Evolutionary conservation across 2,888 invertebrate species (phyloP).

Genomic region (Liodrosophila aerea): DNA sequence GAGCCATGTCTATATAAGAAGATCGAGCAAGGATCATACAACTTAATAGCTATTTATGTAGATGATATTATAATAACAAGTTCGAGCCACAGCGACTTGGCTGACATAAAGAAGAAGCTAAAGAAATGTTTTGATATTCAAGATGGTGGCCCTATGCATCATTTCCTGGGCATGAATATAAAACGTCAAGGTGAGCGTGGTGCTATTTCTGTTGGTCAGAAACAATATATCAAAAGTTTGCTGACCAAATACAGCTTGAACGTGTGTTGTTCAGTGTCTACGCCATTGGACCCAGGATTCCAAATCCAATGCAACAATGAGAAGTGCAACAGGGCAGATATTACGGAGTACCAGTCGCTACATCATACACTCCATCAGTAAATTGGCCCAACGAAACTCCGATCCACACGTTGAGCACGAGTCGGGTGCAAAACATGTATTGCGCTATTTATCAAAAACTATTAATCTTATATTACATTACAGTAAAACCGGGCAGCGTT

Average conservation of each 20-base stretch:
- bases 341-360: not conserved
- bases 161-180: slow-evolving; percentile 36
- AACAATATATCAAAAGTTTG: slow-evolving; percentile 36
- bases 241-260: slow-evolving; percentile 38
- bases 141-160: slow-evolving; percentile 24
- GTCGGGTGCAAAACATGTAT: slow-evolving; percentile 38
- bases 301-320: slow-evolving; percentile 13
- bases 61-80: not conserved
- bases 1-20: slow-evolving; percentile 1
- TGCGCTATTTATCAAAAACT: slow-evolving; percentile 52
- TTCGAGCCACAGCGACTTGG: not conserved
- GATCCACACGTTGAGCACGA: slow-evolving; percentile 53
- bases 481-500: not conserved
- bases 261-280: slow-evolving; percentile 37
- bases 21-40: not conserved
- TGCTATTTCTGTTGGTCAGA: slow-evolving; percentile 33
- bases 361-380: slow-evolving; percentile 45
- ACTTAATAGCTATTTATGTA: not conserved
- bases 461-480: slow-evolving; percentile 25
- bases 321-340: not conserved
- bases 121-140: slow-evolving; percentile 24
- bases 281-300: slow-evolving; percentile 40
- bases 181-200: slow-evolving; percentile 33
- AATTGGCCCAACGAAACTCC: slow-evolving; percentile 45
- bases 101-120: not conserved